Base-by-base conservation (phyloP, 92 coral and sea anemone genomes). In the Anthopleura xanthogrammica region DNA sequence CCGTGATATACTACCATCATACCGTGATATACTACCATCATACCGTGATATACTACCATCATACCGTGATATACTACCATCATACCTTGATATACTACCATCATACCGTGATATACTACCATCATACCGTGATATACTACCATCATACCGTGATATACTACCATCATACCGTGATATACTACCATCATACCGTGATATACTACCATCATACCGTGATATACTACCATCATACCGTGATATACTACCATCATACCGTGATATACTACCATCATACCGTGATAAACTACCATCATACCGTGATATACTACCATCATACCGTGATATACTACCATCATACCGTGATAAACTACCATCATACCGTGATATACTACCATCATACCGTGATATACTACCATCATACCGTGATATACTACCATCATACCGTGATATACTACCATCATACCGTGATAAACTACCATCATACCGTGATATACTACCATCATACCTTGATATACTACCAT, bases 261-360 rank as follows among this genome's bases (percentile, higher is more conserved):
- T 41, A 80, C 16, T n/a, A 19, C 42, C 94, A 86, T 87, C 90
- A 83, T 95, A 90, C 99, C 99, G 94, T 82, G 23, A 43, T 43
- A 43, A 4, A 43, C 62, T 57, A 57, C 20, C 20, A 57, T 17
- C 11, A 57, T 12, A 43, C 62, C 16, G 20, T 57, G 16, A 12
- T 13, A 17, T 0, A 17, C 3, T 4, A 0, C 62, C 6, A 14
- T 57, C 20, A 57, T 57, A 57, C 62, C 62, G 50, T 2, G 62
- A 57, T 57, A 57, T 57, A 57, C 62, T 57, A 57, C 62, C 20
- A 12, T 12, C 8, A 57, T 57, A 57, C 17, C 62, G 17, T 57
- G 62, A 12, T 57, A 3, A 6, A 57, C 14, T 12, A 2, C 77
- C 1, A 24, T 72, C 24, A 2, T 29, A 72, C 41, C 50, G 50